Evolutionary conservation across 2,797 vertebrate species (phyloP).

Genomic region (Apogon hyalosoma): DNA sequence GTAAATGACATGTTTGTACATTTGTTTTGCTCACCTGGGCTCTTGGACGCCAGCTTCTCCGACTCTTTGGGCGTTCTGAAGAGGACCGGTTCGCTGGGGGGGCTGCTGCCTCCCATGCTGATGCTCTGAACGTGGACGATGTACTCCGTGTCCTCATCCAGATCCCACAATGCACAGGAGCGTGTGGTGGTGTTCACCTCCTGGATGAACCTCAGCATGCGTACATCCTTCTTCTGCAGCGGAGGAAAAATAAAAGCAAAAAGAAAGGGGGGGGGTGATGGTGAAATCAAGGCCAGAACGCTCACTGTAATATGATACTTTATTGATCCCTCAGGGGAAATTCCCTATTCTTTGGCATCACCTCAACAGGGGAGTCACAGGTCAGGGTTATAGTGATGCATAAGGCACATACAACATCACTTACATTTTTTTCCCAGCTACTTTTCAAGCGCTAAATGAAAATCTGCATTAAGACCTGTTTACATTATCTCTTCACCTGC

Average conservation of each 20-base stretch:
- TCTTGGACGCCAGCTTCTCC: constrained; percentile 94
- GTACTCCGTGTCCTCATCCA: constrained; percentile 96
- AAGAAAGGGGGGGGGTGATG: neutral
- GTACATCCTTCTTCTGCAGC: constrained; percentile 93
- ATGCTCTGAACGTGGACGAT: constrained; percentile 96
- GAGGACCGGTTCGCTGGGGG: constrained; percentile 91
- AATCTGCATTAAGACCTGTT: neutral
- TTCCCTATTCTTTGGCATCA: constrained; percentile 26
- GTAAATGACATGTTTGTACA: neutral
- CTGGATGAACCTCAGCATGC: constrained; percentile 97
- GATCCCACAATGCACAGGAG: constrained; percentile 95
- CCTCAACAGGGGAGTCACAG: constrained; percentile 13
- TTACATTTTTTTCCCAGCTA: neutral
- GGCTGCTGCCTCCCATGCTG: constrained; percentile 94
- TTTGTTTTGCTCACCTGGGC: constrained; percentile 85
- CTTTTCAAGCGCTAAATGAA: neutral
- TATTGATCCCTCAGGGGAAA: constrained; percentile 23
- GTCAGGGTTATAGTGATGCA: constrained; percentile 24
- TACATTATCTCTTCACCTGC: neutral
- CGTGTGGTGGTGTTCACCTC: constrained; percentile 98
- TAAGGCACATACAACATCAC: neutral
- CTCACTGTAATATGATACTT: constrained; percentile 11
- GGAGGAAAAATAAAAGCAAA: neutral
- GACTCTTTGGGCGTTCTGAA: constrained; percentile 95
- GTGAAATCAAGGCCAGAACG: neutral